phyloP scores from a whole-genome alignment of 1,140 invertebrate species.

The Temnothorax longispinosus region DNA sequence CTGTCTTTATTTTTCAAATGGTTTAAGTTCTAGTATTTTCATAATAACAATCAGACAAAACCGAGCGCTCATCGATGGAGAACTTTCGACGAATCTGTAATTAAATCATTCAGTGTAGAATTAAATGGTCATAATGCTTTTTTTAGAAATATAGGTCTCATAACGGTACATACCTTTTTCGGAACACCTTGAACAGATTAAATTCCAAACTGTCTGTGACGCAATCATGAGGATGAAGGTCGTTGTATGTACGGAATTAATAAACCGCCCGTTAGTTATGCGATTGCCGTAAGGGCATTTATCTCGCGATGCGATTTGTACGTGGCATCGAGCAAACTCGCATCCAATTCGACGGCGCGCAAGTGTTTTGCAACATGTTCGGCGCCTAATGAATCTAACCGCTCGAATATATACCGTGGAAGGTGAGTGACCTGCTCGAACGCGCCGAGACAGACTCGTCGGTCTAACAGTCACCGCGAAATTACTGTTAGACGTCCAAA shows the following conservation, averaged over 20 bases:
- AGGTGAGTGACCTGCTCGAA: slow-evolving; percentile 68
- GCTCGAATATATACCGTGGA: slow-evolving; percentile 65
- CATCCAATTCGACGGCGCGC: slow-evolving; percentile 28
- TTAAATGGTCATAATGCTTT: background rate
- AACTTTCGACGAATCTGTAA: background rate
- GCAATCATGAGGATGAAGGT: background rate
- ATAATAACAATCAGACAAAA: background rate
- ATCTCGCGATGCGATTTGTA: slow-evolving; percentile 18
- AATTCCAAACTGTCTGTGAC: slow-evolving; percentile 30
- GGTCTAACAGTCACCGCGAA: slow-evolving; percentile 71
- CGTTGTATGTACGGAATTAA: slow-evolving; percentile 32
- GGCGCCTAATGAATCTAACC: slow-evolving; percentile 63
- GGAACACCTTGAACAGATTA: slow-evolving; percentile 40
- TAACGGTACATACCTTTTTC: slow-evolving; percentile 18
- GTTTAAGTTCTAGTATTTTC: background rate
- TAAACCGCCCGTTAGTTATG: slow-evolving; percentile 28
- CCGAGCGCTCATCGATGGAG: background rate
- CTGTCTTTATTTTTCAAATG: background rate
- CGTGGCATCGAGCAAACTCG: background rate
- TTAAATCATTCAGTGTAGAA: background rate
- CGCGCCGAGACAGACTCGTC: slow-evolving; percentile 32
- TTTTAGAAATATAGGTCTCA: slow-evolving; percentile 36
- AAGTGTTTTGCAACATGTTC: slow-evolving; percentile 10
- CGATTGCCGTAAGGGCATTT: slow-evolving; percentile 37
- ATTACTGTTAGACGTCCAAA: slow-evolving; percentile 72